Conservation (phyloP, 2,797 vertebrate genomes). For the Vespertilio murinus region DNA sequence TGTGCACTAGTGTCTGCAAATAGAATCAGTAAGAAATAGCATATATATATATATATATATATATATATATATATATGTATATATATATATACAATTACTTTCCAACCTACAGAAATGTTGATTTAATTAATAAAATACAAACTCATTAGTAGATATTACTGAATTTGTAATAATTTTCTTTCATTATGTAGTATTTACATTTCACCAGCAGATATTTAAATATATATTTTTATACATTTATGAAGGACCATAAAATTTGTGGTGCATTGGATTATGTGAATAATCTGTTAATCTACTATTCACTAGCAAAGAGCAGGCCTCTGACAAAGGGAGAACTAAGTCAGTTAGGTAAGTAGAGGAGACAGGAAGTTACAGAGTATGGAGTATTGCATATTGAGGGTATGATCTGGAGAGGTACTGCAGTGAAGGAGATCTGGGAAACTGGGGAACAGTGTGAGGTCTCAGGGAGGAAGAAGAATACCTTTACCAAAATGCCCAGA, state of each 20-base stretch:
- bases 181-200: neutral
- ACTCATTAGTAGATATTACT: neutral
- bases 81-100: neutral
- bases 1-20: neutral
- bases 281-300: neutral
- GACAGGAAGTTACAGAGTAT: neutral
- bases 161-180: slow-evolving; percentile 11
- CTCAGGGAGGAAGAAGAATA: neutral
- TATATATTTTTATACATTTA: neutral
- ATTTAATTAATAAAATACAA: slow-evolving; percentile 32
- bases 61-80: too few species aligned
- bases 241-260: neutral
- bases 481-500: neutral
- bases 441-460: neutral
- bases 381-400: neutral
- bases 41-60: neutral
- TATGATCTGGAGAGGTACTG: neutral
- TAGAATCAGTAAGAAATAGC: neutral
- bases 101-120: neutral
- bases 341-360: neutral
- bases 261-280: neutral
- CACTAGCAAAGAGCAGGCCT: neutral
- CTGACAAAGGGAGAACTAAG: neutral
- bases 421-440: neutral
- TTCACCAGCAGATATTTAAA: neutral